Conservation (phyloP, 1,140 invertebrate species). For the Palaemon carinicauda region DNA sequence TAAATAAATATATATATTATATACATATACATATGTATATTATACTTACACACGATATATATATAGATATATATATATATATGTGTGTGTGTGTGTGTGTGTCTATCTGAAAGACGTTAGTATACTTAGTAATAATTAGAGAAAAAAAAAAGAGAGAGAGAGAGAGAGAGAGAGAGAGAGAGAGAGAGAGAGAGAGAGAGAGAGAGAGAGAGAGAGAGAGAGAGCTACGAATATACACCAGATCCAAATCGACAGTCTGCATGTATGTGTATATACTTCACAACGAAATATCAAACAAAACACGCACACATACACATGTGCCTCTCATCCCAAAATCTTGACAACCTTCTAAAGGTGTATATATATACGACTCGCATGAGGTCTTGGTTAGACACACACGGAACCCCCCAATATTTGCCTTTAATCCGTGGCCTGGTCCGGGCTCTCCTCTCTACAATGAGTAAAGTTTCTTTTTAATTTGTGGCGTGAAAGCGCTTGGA, state of each 20-base stretch:
- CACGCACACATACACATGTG: not conserved
- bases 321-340: not conserved
- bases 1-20: no score
- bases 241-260: no score
- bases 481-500: slow-evolving; percentile 32
- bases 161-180: not conserved
- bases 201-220: not conserved
- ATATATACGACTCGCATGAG: not conserved
- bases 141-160: not conserved
- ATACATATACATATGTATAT: not conserved
- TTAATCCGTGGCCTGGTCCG: slow-evolving; percentile 1
- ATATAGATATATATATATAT: not conserved
- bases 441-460: slow-evolving; percentile 12
- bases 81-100: not conserved
- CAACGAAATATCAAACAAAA: no score
- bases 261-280: no score
- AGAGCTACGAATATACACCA: not conserved
- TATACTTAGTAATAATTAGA: not conserved
- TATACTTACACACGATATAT: no score
- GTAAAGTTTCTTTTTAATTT: slow-evolving; percentile 51
- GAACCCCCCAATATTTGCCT: slow-evolving; percentile 17
- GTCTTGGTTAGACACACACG: not conserved
- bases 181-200: not conserved
- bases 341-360: not conserved
- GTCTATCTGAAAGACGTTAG: not conserved